Evolutionary conservation across 2,888 invertebrate species (phyloP), one percentile per base, ranked within the genome.

Genomic region (Dendrolimus houi): DNA sequence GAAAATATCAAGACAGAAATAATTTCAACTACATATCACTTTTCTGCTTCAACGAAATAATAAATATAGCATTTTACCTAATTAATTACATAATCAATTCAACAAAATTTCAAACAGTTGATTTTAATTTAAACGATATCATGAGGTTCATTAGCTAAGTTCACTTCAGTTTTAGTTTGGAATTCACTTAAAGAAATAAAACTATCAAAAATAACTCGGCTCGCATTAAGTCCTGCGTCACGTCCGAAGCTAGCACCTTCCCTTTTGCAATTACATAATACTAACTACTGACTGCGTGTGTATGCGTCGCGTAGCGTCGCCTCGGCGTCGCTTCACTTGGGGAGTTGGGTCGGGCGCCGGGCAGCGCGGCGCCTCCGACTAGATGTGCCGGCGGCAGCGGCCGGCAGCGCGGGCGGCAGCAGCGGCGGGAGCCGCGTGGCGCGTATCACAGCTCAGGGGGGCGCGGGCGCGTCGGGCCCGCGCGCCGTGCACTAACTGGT

Each of bases 401-500:
- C 70, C 75, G 73, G 72, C 74, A 75, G 77, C 77, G 72, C 74
- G 74, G 75, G 76, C 67, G 64, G 70, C 55, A 56, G 40, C 56
- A 9, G 47, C 47, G 68, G 69, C 67, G 64, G 68, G 66, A 62
- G 66, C 71, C 65, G 71, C 69, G 72, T 74, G 71, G 75, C 75
- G 77, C 77, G 77, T 86, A 86, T 88, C 85, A 86, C 87, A 84
- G 84, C 86, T 87, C 83, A 86, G 72, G 71, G 79, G 71, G 85
- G 85, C 85, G 87, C 87, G 85, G 87, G 85, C 87, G 82, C 67
- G 63, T 83, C 83, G 74, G 71, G 85, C 87, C 88, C 87, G 87
- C 87, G 87, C 88, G 81, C 77, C 79, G 74, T 75, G 79, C 89
- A 89, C 93, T 93, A 93, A 92, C 93, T 92, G 75, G 93, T 92